These are phyloP conservation scores for Phalacrocorax brasilianus DNA, from an alignment of 2,113 vertebrate species.

Conservation along the genomic window DNA sequence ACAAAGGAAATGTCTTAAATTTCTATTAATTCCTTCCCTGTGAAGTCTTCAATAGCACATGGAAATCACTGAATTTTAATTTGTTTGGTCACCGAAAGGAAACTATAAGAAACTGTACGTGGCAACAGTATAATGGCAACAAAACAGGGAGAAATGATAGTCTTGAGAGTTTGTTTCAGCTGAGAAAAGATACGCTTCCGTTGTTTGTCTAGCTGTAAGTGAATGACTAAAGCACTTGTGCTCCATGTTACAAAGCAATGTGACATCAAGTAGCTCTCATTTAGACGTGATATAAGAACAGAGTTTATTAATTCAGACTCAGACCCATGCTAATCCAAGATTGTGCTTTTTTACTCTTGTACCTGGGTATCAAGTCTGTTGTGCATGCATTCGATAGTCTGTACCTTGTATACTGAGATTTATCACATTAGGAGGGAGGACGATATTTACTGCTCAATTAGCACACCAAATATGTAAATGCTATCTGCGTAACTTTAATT, in stretches of 20 bases:
- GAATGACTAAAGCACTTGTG: neutral
- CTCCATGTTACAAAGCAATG: neutral
- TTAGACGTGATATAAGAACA: neutral
- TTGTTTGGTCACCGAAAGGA: neutral
- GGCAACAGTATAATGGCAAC: neutral
- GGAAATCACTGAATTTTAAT: neutral
- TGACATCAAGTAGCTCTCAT: neutral
- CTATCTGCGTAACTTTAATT: neutral
- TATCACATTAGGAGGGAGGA: neutral
- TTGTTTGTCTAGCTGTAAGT: neutral
- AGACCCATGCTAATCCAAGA: neutral
- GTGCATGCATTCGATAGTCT: fast-evolving
- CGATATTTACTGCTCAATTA: neutral
- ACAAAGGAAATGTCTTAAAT: neutral
- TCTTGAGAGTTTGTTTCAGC: neutral
- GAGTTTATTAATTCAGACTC: neutral
- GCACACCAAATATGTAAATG: neutral
- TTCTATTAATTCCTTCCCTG: neutral
- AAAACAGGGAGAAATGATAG: neutral
- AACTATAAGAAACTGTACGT: neutral
- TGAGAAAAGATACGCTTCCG: neutral
- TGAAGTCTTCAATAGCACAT: neutral
- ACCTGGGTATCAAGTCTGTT: neutral
- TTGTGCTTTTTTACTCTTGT: neutral
- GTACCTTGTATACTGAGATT: neutral